Percentiles rank a stretch among this genome's conserved stretches.
Conservation (phyloP, 2,888 invertebrate genomes). For the Trisateles emortualis region DNA sequence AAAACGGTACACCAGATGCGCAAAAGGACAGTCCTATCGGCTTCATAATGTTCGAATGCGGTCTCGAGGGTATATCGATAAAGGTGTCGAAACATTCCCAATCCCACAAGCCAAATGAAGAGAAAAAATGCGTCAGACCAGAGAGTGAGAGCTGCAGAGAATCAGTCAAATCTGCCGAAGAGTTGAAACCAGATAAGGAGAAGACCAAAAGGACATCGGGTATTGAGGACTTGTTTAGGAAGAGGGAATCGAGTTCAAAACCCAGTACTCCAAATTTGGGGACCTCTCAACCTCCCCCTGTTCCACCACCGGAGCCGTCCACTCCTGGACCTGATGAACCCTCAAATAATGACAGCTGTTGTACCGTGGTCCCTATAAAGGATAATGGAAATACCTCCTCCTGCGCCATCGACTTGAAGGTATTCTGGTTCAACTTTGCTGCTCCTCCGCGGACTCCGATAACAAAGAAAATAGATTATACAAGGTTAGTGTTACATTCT, state of each 20-base stretch:
- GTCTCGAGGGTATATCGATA: slow-evolving; percentile 95
- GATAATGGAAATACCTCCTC: slow-evolving; percentile 93
- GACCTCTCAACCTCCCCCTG: slow-evolving; percentile 67
- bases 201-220: slow-evolving; percentile 75
- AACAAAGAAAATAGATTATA: slow-evolving; percentile 97
- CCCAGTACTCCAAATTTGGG: slow-evolving; percentile 87
- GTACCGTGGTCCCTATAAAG: slow-evolving; percentile 82
- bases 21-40: slow-evolving; percentile 91
- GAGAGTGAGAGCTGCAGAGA: slow-evolving; percentile 80
- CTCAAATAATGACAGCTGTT: slow-evolving; percentile 66
- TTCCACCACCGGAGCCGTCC: slow-evolving; percentile 67
- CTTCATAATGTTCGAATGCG: slow-evolving; percentile 99
- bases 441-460: slow-evolving; percentile 98
- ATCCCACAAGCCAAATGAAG: slow-evolving; percentile 91
- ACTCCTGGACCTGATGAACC: slow-evolving; percentile 77
- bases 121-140: slow-evolving; percentile 72
- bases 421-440: slow-evolving; percentile 99
- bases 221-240: slow-evolving; percentile 80
- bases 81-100: slow-evolving; percentile 91
- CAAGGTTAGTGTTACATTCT: slow-evolving; percentile 87
- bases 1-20: slow-evolving; percentile 76
- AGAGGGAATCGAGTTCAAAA: slow-evolving; percentile 87
- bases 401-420: slow-evolving; percentile 95
- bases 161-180: slow-evolving; percentile 82
- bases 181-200: slow-evolving; percentile 74